These are phyloP conservation scores for Intellagama lesueurii DNA, from an alignment of 2,797 vertebrate genomes.

Conservation along the genomic window DNA sequence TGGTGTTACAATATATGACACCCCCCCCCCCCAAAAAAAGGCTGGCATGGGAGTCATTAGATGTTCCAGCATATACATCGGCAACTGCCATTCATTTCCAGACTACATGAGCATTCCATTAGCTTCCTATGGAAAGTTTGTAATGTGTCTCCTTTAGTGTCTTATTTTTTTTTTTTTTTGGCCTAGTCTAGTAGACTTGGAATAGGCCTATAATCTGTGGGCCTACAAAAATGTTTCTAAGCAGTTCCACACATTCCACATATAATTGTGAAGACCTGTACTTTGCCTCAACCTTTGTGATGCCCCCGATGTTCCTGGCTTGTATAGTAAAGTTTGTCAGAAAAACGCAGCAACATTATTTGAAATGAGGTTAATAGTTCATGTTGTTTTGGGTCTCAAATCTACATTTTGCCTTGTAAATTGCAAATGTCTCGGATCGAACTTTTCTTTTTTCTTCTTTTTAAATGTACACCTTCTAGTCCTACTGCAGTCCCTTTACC, in stretches of 20 bases:
- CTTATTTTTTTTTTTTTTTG: constrained; percentile 18
- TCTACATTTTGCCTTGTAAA: neutral
- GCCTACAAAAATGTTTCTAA: neutral
- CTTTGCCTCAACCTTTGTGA: neutral
- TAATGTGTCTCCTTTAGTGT: constrained; percentile 39
- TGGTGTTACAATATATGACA: neutral
- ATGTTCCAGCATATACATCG: constrained; percentile 56
- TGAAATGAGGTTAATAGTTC: neutral
- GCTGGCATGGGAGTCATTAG: neutral
- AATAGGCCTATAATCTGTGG: neutral
- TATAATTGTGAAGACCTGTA: neutral
- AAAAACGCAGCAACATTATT: neutral
- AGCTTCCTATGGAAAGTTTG: constrained; percentile 53
- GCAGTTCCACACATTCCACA: neutral
- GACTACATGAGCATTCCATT: constrained; percentile 44
- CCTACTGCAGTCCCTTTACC: constrained; percentile 28
- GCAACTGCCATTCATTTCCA: constrained; percentile 50
- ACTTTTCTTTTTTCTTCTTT: constrained; percentile 1
- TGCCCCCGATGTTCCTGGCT: neutral
- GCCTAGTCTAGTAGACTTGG: constrained; percentile 18
- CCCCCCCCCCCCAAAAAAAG: neutral
- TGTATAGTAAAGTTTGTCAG: neutral
- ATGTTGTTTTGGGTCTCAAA: neutral
- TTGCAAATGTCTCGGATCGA: neutral
- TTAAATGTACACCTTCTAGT: neutral